A percentile compares a stretch with the other conserved stretches of the same genome.
phyloP scores from a whole-genome alignment of 2,888 invertebrate species.

The Colostygia pectinataria region DNA sequence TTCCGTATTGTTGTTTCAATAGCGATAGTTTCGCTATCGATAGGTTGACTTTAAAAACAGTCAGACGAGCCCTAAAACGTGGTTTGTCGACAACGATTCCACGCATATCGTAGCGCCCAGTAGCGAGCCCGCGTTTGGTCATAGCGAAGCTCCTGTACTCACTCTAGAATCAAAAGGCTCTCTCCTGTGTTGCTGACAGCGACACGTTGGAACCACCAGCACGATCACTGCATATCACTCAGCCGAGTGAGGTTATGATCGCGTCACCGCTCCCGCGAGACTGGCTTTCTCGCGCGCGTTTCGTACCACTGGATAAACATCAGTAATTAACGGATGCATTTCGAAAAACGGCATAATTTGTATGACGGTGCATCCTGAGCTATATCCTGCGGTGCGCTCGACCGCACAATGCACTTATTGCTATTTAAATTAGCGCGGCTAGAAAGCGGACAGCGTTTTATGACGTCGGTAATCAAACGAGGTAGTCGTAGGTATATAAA shows the following conservation, averaged over 20 bases:
- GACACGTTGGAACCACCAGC: conserved; percentile 65
- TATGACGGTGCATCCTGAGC: conserved; percentile 50
- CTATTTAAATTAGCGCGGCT: background rate
- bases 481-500: too few relatives aligned
- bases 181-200: conserved; percentile 56
- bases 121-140: too few relatives aligned
- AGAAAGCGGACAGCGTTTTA: too few relatives aligned
- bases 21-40: too few relatives aligned
- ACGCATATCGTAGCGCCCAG: too few relatives aligned
- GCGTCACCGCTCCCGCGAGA: conserved; percentile 13
- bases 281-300: conserved; percentile 34
- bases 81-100: too few relatives aligned
- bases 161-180: conserved; percentile 62
- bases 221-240: conserved; percentile 44
- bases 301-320: conserved; percentile 28
- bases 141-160: conserved; percentile 39
- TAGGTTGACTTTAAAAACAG: too few relatives aligned
- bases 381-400: conserved; percentile 49
- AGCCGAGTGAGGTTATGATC: conserved; percentile 27
- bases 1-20: too few relatives aligned
- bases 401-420: conserved; percentile 28
- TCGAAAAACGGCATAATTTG: conserved; percentile 56
- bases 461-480: too few relatives aligned
- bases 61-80: too few relatives aligned
- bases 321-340: conserved; percentile 61